Evolutionary conservation across 2,113 vertebrate species (phyloP).

Genomic region (Pao palembangensis): DNA sequence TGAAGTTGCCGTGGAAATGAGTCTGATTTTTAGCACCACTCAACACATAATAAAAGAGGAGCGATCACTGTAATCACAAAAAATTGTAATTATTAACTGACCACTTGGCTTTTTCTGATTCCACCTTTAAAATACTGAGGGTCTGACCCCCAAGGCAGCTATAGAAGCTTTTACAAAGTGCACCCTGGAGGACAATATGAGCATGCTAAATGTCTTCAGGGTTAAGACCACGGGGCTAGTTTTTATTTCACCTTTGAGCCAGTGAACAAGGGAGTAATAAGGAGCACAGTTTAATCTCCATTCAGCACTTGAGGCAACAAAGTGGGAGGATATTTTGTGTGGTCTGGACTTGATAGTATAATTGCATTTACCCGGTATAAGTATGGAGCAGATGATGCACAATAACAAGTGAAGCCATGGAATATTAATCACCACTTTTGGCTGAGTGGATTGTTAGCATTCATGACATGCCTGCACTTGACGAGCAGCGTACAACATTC

Average conservation of each 20-base stretch:
- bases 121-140: neutral
- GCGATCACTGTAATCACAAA: conserved; percentile 30
- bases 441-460: conserved; percentile 49
- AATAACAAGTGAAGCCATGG: conserved; percentile 70
- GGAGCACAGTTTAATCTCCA: conserved; percentile 80
- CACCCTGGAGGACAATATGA: conserved; percentile 75
- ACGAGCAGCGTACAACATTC: conserved; percentile 31
- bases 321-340: conserved; percentile 48
- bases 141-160: conserved; percentile 79
- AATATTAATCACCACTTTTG: conserved; percentile 75
- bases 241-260: conserved; percentile 84
- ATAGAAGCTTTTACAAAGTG: conserved; percentile 70
- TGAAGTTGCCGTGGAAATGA: neutral
- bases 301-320: conserved; percentile 69
- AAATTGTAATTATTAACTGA: neutral
- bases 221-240: conserved; percentile 82
- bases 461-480: conserved; percentile 44
- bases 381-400: conserved; percentile 64
- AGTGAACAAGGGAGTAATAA: conserved; percentile 78
- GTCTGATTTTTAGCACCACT: conserved; percentile 56
- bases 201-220: conserved; percentile 80
- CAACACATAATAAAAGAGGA: conserved; percentile 34
- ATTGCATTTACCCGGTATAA: conserved; percentile 20
- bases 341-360: conserved; percentile 4
- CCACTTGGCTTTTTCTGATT: neutral